Base-by-base conservation (phyloP, 2,113 vertebrate genomes). In the Chloropsis cyanopogon region DNA sequence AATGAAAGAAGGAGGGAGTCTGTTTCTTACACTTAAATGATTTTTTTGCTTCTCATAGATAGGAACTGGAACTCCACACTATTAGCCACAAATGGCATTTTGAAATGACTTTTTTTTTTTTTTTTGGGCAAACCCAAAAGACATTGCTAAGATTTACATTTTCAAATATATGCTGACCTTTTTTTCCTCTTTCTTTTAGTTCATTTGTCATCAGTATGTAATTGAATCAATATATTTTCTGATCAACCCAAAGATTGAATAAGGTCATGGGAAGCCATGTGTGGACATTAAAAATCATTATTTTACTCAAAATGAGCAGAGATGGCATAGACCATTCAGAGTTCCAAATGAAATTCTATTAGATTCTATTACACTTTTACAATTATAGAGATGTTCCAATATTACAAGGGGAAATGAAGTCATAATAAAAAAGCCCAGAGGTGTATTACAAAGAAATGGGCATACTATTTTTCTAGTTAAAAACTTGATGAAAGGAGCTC, bases 211-310 rank as follows among this genome's bases (percentile, higher is more conserved):
- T 99, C 98, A 98, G 98, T 98, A 98, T 98, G 98, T 99, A 99
- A 99, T 99, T 99, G 99, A 99, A 99, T 99, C 99, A 99, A 99
- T 99, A 99, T 99, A 99, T 99, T 99, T 99, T 98, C 98, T 98
- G 99, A 99, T 99, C 99, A 99, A 98, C 98, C 98, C 98, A 97
- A 98, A 99, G 99, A 99, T 99, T 99, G 99, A 99, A 99, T 99
- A 99, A 99, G 99, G 99, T 99, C 99, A 99, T 98, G 93, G 98
- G 99, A 99, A 99, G 98, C 98, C 98, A 98, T 99, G 99, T 99
- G 99, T 99, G 99, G 99, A 99, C 99, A 99, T 99, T 99, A 99
- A 99, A 99, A 99, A 99, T 99, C 99, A 99, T 99, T 99, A 99
- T 99, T 99, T 99, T 98, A 99, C 99, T 99, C 98, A 98, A 98